Evolutionary conservation across 1,140 invertebrate genomes (phyloP).

Genomic region (Drosophila ironensis): DNA sequence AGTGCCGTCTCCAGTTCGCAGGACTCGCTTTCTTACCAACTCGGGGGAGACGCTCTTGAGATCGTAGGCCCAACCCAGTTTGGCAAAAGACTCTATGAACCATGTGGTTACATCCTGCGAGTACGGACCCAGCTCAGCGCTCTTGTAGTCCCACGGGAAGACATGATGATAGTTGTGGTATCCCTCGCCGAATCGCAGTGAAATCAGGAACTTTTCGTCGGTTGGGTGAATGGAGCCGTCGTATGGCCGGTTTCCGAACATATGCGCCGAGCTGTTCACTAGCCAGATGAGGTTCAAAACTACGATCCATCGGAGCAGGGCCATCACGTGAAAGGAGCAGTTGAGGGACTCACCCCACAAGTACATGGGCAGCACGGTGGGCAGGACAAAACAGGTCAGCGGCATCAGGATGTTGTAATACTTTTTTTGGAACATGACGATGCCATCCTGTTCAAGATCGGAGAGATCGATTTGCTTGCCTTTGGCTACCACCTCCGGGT

Average conservation of each 20-base stretch:
- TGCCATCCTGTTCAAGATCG: slow-evolving; percentile 92
- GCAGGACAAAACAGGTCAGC: slow-evolving; percentile 91
- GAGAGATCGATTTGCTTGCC: slow-evolving; percentile 93
- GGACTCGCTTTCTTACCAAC: slow-evolving; percentile 86
- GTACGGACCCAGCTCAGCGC: slow-evolving; percentile 90
- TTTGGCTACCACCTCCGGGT: slow-evolving; percentile 93
- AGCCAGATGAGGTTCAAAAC: slow-evolving; percentile 96
- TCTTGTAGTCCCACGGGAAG: slow-evolving; percentile 96
- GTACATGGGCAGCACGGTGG: slow-evolving; percentile 91
- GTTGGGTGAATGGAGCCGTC: slow-evolving; percentile 92
- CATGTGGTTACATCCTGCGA: slow-evolving; percentile 90
- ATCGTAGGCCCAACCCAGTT: slow-evolving; percentile 94
- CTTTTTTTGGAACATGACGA: slow-evolving; percentile 94
- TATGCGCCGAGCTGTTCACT: slow-evolving; percentile 96
- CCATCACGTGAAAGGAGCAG: slow-evolving; percentile 91
- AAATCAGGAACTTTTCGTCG: slow-evolving; percentile 86
- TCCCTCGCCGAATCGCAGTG: slow-evolving; percentile 90
- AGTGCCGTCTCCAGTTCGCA: slow-evolving; percentile 89
- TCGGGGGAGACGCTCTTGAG: slow-evolving; percentile 90
- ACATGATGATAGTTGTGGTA: slow-evolving; percentile 98
- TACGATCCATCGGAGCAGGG: slow-evolving; percentile 92
- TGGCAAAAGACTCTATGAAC: slow-evolving; percentile 92
- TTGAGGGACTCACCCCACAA: slow-evolving; percentile 91
- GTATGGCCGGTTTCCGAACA: slow-evolving; percentile 95
- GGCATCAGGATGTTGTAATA: slow-evolving; percentile 91